Percentiles rank a stretch among this genome's conserved stretches.
phyloP scores from a whole-genome alignment of 2,113 vertebrate genomes.

The Pachypanchax playfairii region DNA sequence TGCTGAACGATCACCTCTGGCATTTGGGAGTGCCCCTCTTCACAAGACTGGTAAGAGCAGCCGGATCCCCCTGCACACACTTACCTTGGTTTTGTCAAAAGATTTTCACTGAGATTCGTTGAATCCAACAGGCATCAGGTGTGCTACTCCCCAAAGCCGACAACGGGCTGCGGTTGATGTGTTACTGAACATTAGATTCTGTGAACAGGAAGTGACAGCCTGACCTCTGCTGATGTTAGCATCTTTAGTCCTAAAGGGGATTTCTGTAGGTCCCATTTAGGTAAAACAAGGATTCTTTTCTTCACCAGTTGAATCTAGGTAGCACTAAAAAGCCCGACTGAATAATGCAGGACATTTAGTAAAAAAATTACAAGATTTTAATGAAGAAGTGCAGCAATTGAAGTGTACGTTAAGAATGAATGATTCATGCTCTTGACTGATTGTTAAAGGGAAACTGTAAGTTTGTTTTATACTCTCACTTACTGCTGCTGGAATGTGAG shows the following conservation, averaged over 20 bases:
- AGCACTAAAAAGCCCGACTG: background rate
- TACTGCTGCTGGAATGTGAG: slow-evolving; percentile 14
- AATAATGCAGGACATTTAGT: slow-evolving; percentile 56
- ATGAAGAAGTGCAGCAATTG: slow-evolving; percentile 47
- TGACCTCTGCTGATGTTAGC: slow-evolving; percentile 11
- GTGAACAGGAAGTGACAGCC: slow-evolving; percentile 31
- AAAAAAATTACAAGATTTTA: slow-evolving; percentile 54
- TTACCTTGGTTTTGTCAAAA: slow-evolving; percentile 49
- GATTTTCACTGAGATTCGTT: slow-evolving; percentile 8
- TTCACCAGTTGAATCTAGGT: slow-evolving; percentile 6
- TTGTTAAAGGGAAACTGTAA: slow-evolving; percentile 46
- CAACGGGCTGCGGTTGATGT: slow-evolving; percentile 45
- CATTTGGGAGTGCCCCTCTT: slow-evolving; percentile 79
- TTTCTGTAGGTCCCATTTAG: slow-evolving; percentile 28
- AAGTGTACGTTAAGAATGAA: slow-evolving; percentile 44
- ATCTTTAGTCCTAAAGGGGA: slow-evolving; percentile 1
- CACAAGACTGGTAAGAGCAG: slow-evolving; percentile 76
- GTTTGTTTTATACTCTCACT: slow-evolving; percentile 40
- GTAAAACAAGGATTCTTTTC: slow-evolving; percentile 9
- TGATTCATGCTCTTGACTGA: slow-evolving; percentile 41
- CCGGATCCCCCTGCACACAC: slow-evolving; percentile 40
- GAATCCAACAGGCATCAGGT: slow-evolving; percentile 40
- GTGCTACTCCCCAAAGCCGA: slow-evolving; percentile 37
- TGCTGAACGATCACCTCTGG: slow-evolving; percentile 78
- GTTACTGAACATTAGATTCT: slow-evolving; percentile 34